Base-by-base conservation (phyloP, 2,797 vertebrate genomes). In the Enteromius viviparus region DNA sequence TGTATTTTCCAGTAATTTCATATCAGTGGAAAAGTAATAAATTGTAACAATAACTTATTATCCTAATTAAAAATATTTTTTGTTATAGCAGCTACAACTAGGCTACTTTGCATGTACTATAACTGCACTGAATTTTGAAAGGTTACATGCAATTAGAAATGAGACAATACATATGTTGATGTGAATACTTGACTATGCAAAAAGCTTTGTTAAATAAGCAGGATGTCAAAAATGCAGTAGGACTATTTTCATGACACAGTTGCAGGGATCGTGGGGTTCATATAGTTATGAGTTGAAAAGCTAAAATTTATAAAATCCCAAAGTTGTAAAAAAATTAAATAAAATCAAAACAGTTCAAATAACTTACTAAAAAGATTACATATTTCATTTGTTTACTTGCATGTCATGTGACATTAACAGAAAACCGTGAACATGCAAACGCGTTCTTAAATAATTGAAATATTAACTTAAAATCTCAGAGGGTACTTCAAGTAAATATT, bases 401-500 rank as follows among this genome's bases (percentile, higher is more conserved):
- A 75, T 55, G 51, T 15, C 10, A 34, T 14, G 11, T 14, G 19
- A 53, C 11, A 9, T 51, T 32, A 29, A 49, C 17, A 74, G 42
- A 71, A 4, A 71, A 21, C 47, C 19, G 11, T 32, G 26, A 72
- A 51, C 70, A 34, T 72, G 26, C 10, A 72, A 51, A 34, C 3
- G 2, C 51, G 47, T 34, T 70, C n/a, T 70, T 47, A 70, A 69
- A 49, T 71, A 0, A 49, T 11, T 49, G 4, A 21, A 53, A 74
- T 74, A n/a, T 55, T 55, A n/a, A 6, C 17, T 53, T 74, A 34
- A 53, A 74, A 74, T 53, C 71, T 74, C 47, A 74, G 2, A 17
- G 6, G 9, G 9, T 32, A 10, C 15, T 19, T 21, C 42, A 51
- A 72, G 45, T 26, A 70, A 72, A 21, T 72, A 72, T 42, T 45